Evolutionary conservation across 2,888 invertebrate genomes (phyloP).

Genomic region (Diarsia dahlii): DNA sequence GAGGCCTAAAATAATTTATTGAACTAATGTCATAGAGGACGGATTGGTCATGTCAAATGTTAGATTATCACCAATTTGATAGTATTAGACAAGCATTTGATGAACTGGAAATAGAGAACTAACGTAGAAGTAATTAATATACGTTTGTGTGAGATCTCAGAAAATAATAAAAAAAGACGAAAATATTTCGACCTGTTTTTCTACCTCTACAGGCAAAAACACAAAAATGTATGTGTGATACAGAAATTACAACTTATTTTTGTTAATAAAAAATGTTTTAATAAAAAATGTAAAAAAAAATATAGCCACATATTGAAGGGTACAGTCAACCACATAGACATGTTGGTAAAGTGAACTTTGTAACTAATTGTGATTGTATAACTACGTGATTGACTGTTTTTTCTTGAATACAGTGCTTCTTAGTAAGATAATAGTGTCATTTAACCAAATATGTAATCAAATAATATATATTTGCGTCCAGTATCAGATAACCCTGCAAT

Average conservation of each 20-base stretch:
- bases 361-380: conserved; percentile 13
- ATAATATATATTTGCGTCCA: conserved; percentile 50
- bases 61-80: conserved; percentile 55
- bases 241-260: conserved; percentile 64
- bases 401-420: conserved; percentile 36
- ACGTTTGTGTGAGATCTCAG: conserved; percentile 55
- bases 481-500: conserved; percentile 14
- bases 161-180: conserved; percentile 19
- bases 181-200: conserved; percentile 40
- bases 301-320: conserved; percentile 23
- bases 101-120: conserved; percentile 58
- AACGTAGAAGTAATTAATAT: conserved; percentile 40
- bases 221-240: conserved; percentile 49
- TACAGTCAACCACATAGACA: conserved; percentile 33
- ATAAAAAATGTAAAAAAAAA: conserved; percentile 39
- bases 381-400: conserved; percentile 28
- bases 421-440: conserved; percentile 39
- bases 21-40: conserved; percentile 57
- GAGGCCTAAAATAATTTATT: conserved; percentile 80
- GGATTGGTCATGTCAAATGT: conserved; percentile 67
- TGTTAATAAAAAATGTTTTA: conserved; percentile 50
- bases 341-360: conserved; percentile 8
- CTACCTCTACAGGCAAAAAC: conserved; percentile 53
- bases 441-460: conserved; percentile 63
- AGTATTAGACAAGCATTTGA: conserved; percentile 65